Evolutionary conservation across 2,113 vertebrate species (phyloP), one percentile per base, ranked within the genome.

Genomic region (Phaetusa simplex): DNA sequence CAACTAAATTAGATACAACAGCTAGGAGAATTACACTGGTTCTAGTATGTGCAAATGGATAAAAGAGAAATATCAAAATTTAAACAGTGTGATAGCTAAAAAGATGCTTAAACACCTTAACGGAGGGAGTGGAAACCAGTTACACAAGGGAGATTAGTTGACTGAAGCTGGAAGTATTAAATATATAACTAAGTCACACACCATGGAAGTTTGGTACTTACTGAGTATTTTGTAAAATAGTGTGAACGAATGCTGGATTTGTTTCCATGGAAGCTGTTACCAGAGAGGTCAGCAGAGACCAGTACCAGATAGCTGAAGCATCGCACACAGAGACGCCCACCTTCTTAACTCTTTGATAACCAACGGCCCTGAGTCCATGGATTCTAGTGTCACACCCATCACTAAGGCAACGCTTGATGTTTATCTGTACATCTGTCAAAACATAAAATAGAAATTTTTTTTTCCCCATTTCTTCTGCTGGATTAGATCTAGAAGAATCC

Each of bases 261-360:
- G 99, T 99, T 97, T 99, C 99, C 99, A 99, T 99, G 82, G 99
- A 99, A 18, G 99, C 99, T 0, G 99, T 99, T 94, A 99, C 99
- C 97, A 99, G 97, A 19, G 99, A 99, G 42, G 99, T 99, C 95
- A 99, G 98, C 85, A 99, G 98, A 86, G 99, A 99, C 98, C 99
- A 98, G 97, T 99, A 99, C 99, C 99, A 99, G 98, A 99, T 99
- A 55, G 99, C 99, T 2, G 99, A 99, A 84, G 99, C 99, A 59
- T 99, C 99, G 1, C 99, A 99, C 50, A 99, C 99, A 1, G 99
- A 99, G 79, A 99, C 99, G 36, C 99, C 99, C 95, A 98, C 98
- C 92, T 98, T 99, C 97, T 98, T 99, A 45, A 99, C 98, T 66
- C 99, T 98, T 97, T 99, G 99, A 97, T 99, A 99, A 11, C 99